Percentiles rank a stretch among this genome's conserved stretches.
Conservation (phyloP, 2,888 invertebrate genomes). For the Drosophila villosipedis region DNA sequence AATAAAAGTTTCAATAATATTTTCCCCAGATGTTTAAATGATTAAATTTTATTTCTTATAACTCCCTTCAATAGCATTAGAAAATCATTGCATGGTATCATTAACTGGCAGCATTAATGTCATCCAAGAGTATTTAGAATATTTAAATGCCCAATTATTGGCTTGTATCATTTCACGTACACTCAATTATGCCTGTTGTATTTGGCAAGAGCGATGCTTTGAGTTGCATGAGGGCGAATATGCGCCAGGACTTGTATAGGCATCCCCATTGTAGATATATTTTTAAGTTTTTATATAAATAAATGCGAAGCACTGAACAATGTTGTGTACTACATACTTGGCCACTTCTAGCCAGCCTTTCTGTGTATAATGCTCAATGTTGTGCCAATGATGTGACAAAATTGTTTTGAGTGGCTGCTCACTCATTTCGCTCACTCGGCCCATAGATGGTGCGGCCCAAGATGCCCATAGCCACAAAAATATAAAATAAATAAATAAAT, state of each 20-base stretch:
- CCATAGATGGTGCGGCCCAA: conserved; percentile 81
- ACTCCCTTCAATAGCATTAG: neutral
- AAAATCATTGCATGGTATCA: neutral
- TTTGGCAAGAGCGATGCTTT: conserved; percentile 50
- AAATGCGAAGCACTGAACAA: conserved; percentile 69
- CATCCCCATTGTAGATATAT: conserved; percentile 73
- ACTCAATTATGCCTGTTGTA: conserved; percentile 68
- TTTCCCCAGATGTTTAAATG: no score
- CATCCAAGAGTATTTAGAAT: conserved; percentile 45
- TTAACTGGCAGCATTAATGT: neutral
- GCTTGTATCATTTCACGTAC: conserved; percentile 71
- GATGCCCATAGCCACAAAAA: conserved; percentile 37
- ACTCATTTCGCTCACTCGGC: conserved; percentile 64
- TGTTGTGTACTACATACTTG: conserved; percentile 57
- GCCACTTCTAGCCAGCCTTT: conserved; percentile 41
- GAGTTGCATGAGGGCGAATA: conserved; percentile 55
- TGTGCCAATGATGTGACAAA: conserved; percentile 73
- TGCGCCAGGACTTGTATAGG: conserved; percentile 77
- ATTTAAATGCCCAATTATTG: conserved; percentile 12
- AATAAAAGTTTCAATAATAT: neutral
- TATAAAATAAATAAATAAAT: conserved; percentile 20
- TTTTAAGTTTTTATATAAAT: conserved; percentile 79
- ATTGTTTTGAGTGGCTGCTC: conserved; percentile 53
- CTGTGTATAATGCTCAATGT: conserved; percentile 24
- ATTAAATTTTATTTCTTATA: neutral